Base-by-base conservation (phyloP, 2,797 vertebrate genomes). In the Poecile montanus region DNA sequence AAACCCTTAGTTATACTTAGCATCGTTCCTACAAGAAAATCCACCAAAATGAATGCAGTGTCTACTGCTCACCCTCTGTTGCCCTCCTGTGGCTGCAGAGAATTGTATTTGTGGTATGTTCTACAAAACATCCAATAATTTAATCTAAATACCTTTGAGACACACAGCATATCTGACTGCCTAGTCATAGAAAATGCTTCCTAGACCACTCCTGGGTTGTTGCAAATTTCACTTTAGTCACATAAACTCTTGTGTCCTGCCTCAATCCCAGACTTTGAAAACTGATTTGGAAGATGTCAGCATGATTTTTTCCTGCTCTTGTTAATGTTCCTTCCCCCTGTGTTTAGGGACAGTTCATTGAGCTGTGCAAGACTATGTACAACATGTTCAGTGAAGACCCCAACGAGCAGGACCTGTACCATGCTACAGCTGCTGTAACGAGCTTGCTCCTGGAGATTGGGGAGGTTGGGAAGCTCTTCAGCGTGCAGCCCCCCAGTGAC, bases 341-440 rank as follows among this genome's bases (percentile, higher is more conserved):
- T 30, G 42, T 62, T 23, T 95, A 99, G 99, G 98, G 98, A 42
- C 99, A 99, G 97, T 99, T 99, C 95, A 99, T 99, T 3, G 99
- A 99, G 97, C 98, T 99, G 76, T 99, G 99, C 89, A 99, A 99
- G 97, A 99, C 99, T 0, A 98, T 99, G 91, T 99, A 99, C 95
- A 99, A 99, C 89, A 99, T 99, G 99, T 99, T 99, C 97, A 99
- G 99, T 1, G 99, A 99, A 91, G 99, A 99, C 80, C 96, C 98
- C 61, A 98, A 98, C 0, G 99, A 99, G 72, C 99, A 99, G 96
- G 99, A 99, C 97, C 98, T 99, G 51, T 99, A 99, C 93, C 99
- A 99, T 2, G 99, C 99, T 66, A 99, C 99, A 0, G 99, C 99
- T 1, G 99, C 99, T 0, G 99, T 99, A 96, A 99, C 99, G 60